Evolutionary conservation across 2,888 invertebrate genomes (phyloP).

Genomic region (Ophraella communa): DNA sequence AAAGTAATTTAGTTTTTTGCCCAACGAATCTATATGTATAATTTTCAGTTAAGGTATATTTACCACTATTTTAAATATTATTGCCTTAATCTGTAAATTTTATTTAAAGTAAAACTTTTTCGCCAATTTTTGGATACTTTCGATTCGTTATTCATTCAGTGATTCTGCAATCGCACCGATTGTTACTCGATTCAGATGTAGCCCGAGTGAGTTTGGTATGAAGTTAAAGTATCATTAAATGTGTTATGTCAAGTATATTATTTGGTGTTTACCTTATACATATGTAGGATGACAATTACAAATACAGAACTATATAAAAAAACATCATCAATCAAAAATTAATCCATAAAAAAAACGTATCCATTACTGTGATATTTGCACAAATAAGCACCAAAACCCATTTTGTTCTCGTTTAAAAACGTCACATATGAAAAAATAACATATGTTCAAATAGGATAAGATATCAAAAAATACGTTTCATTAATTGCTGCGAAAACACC

Average conservation of each 20-base stretch:
- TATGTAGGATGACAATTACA: constrained; percentile 9
- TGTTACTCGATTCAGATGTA: neutral
- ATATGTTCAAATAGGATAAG: constrained; percentile 55
- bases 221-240: neutral
- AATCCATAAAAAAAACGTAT: constrained; percentile 16
- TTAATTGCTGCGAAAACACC: constrained; percentile 55
- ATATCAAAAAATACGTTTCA: constrained; percentile 51
- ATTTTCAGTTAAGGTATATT: too few relatives aligned
- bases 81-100: too few relatives aligned
- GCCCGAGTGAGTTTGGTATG: neutral
- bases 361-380: constrained; percentile 21
- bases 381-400: constrained; percentile 13
- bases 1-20: too few relatives aligned
- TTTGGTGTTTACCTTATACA: constrained; percentile 7
- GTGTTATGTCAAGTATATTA: neutral
- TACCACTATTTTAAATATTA: too few relatives aligned
- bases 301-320: constrained; percentile 10
- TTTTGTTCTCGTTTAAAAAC: constrained; percentile 30
- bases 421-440: constrained; percentile 39
- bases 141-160: neutral
- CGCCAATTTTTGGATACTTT: too few relatives aligned
- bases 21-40: too few relatives aligned
- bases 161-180: neutral
- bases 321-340: constrained; percentile 21
- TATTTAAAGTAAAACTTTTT: too few relatives aligned